Conservation (phyloP, 1,140 invertebrate genomes). For the Leguminivora glycinivorella region DNA sequence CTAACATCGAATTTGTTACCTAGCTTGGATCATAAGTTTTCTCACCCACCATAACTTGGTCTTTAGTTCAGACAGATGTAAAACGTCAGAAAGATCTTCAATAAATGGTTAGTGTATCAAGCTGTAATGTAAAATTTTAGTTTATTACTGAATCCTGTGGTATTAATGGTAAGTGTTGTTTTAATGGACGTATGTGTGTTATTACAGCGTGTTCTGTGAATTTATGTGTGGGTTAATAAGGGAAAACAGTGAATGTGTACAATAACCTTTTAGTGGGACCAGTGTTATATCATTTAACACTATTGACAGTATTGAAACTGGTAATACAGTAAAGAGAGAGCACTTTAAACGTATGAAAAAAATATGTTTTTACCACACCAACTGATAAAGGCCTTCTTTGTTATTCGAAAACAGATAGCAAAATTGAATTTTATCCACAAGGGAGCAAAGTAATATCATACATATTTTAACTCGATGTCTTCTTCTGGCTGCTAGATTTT, state of each 20-base stretch:
- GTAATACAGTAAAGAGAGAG: not conserved
- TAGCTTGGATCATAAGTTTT: not conserved
- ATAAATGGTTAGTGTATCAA: not conserved
- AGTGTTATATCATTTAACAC: not conserved
- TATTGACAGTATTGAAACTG: not conserved
- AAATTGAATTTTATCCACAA: too few species aligned
- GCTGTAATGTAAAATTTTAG: conserved; percentile 5
- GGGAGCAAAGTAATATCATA: too few species aligned
- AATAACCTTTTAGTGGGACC: not conserved
- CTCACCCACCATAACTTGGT: not conserved
- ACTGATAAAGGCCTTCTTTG: too few species aligned
- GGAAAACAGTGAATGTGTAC: not conserved
- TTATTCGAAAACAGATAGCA: too few species aligned
- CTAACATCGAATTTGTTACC: not conserved
- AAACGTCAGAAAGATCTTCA: not conserved
- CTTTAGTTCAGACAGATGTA: not conserved
- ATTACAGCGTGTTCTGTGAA: not conserved
- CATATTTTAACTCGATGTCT: too few species aligned
- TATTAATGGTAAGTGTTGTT: conserved; percentile 14
- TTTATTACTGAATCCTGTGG: not conserved
- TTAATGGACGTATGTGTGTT: not conserved
- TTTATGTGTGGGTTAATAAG: not conserved
- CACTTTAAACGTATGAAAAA: too few species aligned
- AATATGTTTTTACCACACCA: too few species aligned
- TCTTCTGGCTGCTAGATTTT: too few species aligned